Percentiles rank a stretch among this genome's conserved stretches.
These are phyloP conservation scores for Vimba vimba DNA, from an alignment of 2,113 vertebrate genomes.

Conservation along the genomic window DNA sequence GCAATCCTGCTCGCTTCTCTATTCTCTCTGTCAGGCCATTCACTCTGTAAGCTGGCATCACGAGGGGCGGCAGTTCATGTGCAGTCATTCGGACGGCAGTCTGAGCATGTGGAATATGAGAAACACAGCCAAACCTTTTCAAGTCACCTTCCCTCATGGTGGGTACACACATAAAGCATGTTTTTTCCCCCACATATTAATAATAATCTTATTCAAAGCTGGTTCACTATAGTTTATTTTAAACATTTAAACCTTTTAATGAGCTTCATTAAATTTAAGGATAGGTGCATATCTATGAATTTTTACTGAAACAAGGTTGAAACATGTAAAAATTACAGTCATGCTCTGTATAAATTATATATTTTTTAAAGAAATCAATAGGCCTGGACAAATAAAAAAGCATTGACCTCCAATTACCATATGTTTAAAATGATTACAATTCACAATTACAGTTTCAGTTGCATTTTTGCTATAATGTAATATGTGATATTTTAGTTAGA, in stretches of 20 bases:
- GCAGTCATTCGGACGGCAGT: conserved; percentile 98
- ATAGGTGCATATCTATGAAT: not conserved
- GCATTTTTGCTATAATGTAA: not conserved
- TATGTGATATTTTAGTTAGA: not conserved
- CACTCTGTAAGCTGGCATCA: conserved; percentile 98
- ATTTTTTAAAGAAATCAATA: no score
- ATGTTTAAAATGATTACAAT: not conserved
- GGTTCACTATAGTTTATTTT: not conserved
- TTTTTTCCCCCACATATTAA: not conserved
- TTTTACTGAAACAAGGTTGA: not conserved
- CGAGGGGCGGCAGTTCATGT: conserved; percentile 98
- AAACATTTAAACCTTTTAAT: not conserved
- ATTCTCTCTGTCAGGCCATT: conserved; percentile 81
- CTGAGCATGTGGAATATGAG: conserved; percentile 94
- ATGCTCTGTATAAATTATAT: not conserved
- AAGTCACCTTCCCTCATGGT: conserved; percentile 97
- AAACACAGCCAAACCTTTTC: conserved; percentile 92
- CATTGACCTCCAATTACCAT: no score
- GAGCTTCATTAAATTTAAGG: not conserved
- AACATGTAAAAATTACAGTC: not conserved
- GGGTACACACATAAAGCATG: conserved; percentile 64
- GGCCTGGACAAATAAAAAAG: no score
- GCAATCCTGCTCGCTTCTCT: not conserved
- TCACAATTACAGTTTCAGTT: not conserved
- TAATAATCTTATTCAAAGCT: not conserved